Conservation (phyloP, 2,888 invertebrate species). For the Tortrix viridana region DNA sequence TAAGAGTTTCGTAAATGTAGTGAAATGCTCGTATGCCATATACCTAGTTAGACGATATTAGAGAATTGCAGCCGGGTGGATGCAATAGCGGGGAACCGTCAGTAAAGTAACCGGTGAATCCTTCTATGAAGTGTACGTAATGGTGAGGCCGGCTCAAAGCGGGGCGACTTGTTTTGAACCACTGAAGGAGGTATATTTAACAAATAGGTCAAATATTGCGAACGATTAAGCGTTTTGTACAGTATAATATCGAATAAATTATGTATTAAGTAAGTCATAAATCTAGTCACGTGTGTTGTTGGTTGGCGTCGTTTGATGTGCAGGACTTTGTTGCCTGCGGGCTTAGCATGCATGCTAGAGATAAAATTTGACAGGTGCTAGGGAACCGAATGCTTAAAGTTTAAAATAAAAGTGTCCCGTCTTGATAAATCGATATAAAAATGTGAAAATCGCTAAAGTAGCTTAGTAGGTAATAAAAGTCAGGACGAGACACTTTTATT, state of each 20-base stretch:
- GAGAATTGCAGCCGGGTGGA: conserved; percentile 75
- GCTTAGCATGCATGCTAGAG: too few relatives aligned
- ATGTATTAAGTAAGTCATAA: conserved; percentile 60
- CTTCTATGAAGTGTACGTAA: conserved; percentile 80
- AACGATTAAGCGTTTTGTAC: conserved; percentile 80
- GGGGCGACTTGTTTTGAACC: conserved; percentile 52
- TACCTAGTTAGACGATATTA: conserved; percentile 73
- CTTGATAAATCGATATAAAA: too few relatives aligned
- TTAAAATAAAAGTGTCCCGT: too few relatives aligned
- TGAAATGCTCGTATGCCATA: conserved; percentile 75
- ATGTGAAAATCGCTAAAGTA: too few relatives aligned
- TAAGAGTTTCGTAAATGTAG: conserved; percentile 75
- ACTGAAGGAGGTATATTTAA: conserved; percentile 54
- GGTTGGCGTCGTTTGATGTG: conserved; percentile 54
- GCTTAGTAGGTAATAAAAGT: too few relatives aligned
- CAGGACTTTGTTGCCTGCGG: conserved; percentile 19
- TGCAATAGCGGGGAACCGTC: conserved; percentile 63
- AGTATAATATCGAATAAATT: conserved; percentile 74
- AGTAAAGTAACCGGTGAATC: conserved; percentile 63
- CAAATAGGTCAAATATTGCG: conserved; percentile 78
- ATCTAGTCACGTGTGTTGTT: conserved; percentile 67
- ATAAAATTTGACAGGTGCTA: too few relatives aligned
- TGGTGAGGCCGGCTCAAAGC: conserved; percentile 70
- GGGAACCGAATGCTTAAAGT: too few relatives aligned
- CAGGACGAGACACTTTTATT: too few relatives aligned